A percentile compares a stretch with the other conserved stretches of the same genome.
Evolutionary conservation across 2,797 vertebrate genomes (phyloP).

Genomic region (Toxotes lorentzi): DNA sequence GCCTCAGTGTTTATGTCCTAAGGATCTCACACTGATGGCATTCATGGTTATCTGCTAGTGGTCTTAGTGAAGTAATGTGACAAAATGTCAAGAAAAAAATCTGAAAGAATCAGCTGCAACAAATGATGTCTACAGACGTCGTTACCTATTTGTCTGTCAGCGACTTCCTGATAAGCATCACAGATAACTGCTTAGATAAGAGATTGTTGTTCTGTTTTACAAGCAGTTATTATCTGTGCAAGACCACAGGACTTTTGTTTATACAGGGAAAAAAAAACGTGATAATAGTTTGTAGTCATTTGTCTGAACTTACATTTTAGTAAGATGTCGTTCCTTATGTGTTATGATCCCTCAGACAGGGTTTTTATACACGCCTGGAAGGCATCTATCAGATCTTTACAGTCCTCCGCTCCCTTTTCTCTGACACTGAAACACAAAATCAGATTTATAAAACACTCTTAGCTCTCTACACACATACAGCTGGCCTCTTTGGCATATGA

Average conservation of each 20-base stretch:
- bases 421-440: constrained; percentile 77
- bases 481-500: background rate
- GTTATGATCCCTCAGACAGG: constrained; percentile 75
- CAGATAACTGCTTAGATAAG: background rate
- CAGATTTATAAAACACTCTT: constrained; percentile 19
- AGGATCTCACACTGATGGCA: background rate
- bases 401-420: constrained; percentile 73
- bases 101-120: background rate
- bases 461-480: background rate
- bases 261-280: background rate
- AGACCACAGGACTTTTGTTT: background rate
- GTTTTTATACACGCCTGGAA: constrained; percentile 83
- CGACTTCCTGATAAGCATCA: background rate
- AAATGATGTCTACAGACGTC: background rate
- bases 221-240: background rate
- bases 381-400: constrained; percentile 83
- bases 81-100: background rate
- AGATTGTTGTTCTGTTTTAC: background rate
- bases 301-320: constrained; percentile 49
- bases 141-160: background rate
- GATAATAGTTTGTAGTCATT: background rate
- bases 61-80: background rate
- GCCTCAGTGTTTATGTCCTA: background rate
- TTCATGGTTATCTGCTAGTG: background rate
- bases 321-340: constrained; percentile 22